A percentile compares a stretch with the other conserved stretches of the same genome.
Evolutionary conservation across 2,797 vertebrate species (phyloP).

Genomic region (Chelon labrosus): DNA sequence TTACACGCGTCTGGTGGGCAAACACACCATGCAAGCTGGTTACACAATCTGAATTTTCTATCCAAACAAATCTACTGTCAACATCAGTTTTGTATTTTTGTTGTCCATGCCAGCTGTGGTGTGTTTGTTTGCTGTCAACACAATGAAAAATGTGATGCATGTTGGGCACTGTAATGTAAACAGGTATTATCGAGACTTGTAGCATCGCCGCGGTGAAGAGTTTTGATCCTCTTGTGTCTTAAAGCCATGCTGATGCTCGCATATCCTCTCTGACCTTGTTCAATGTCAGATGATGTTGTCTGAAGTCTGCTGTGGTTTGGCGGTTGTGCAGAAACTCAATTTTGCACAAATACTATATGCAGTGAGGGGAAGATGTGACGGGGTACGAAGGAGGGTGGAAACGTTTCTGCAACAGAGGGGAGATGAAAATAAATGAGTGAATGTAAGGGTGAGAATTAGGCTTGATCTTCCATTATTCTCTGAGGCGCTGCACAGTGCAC

Average conservation of each 20-base stretch:
- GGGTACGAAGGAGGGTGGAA: conserved; percentile 31
- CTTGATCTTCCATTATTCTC: conserved; percentile 59
- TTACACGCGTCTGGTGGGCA: conserved; percentile 38
- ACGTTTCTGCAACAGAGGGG: conserved; percentile 38
- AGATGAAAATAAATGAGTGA: conserved; percentile 63
- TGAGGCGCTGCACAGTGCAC: conserved; percentile 33
- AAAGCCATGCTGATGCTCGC: conserved; percentile 53
- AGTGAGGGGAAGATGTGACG: conserved; percentile 35
- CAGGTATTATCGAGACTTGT: conserved; percentile 13
- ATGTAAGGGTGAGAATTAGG: conserved; percentile 53
- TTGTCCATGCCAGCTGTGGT: conserved; percentile 32
- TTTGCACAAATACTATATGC: conserved; percentile 41
- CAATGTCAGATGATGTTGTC: conserved; percentile 46
- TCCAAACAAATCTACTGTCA: conserved; percentile 64
- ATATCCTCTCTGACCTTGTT: conserved; percentile 62
- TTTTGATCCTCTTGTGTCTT: conserved; percentile 30
- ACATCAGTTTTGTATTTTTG: conserved; percentile 36
- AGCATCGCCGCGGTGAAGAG: conserved; percentile 22
- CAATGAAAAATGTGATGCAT: conserved; percentile 21
- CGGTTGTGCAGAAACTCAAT: conserved; percentile 16
- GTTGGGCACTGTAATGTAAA: conserved; percentile 35
- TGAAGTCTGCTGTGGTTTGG: conserved; percentile 43
- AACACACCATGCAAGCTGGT: conserved; percentile 55
- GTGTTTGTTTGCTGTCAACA: conserved; percentile 35
- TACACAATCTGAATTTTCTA: conserved; percentile 56